phyloP scores from a whole-genome alignment of 2,797 vertebrate genomes.

The Myotis myotis region DNA sequence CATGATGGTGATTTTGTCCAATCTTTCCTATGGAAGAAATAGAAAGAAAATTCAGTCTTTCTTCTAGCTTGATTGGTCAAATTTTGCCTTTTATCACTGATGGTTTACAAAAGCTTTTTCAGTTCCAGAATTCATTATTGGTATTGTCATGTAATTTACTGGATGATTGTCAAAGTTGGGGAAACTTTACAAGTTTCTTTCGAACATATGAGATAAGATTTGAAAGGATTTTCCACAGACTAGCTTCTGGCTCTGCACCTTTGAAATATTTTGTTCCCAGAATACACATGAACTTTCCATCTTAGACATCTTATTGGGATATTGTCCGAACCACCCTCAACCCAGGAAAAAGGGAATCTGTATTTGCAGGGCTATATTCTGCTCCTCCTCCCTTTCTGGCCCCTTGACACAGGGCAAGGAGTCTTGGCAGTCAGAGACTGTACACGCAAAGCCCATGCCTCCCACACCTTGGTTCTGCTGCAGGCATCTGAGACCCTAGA shows the following conservation, averaged over 20 bases:
- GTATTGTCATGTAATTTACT: not conserved
- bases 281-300: not conserved
- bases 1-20: not conserved
- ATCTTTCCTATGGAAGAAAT: constrained; percentile 4
- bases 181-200: constrained; percentile 2
- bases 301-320: not conserved
- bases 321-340: not conserved
- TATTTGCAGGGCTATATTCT: not conserved
- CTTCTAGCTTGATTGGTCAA: not conserved
- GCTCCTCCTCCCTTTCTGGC: not conserved
- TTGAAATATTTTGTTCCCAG: not conserved
- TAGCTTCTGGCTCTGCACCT: not conserved
- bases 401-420: not conserved
- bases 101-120: not conserved
- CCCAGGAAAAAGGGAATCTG: not conserved
- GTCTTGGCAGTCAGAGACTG: not conserved
- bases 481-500: not conserved
- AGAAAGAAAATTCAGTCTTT: constrained; percentile 26
- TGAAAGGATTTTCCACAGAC: constrained; percentile 6
- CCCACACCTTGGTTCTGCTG: not conserved
- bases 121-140: constrained; percentile 13
- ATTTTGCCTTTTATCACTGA: not conserved
- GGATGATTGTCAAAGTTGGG: not conserved
- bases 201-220: not conserved
- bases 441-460: not conserved